Conservation (phyloP, 2,888 invertebrate species). For the Tortrix viridana region DNA sequence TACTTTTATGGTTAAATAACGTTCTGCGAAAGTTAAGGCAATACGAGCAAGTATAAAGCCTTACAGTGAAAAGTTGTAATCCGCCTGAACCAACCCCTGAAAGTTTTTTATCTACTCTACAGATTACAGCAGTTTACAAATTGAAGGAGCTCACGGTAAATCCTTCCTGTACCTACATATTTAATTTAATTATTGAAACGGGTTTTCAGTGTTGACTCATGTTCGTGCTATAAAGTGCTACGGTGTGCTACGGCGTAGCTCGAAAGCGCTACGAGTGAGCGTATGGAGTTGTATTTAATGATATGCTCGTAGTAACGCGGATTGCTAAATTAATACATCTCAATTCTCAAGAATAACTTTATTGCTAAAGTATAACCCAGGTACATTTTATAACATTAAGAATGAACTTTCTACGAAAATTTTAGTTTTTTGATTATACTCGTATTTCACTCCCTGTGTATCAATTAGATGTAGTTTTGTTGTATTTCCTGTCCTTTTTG, state of each 20-base stretch:
- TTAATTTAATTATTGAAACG: conserved; percentile 33
- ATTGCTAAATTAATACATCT: not conserved
- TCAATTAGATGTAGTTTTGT: too few species aligned
- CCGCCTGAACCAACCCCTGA: conserved; percentile 28
- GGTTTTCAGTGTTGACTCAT: conserved; percentile 27
- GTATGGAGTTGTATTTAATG: too few species aligned
- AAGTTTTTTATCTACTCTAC: conserved; percentile 31
- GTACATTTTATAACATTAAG: too few species aligned
- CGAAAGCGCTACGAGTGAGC: conserved; percentile 3
- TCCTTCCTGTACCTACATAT: too few species aligned
- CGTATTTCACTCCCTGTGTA: too few species aligned
- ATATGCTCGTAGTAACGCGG: too few species aligned
- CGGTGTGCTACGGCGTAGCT: conserved; percentile 25
- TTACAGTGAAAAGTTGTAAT: conserved; percentile 35
- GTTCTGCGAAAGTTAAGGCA: conserved; percentile 23
- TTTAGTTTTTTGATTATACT: too few species aligned
- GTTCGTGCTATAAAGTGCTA: conserved; percentile 22
- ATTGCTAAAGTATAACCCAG: too few species aligned
- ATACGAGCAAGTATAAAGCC: conserved; percentile 29
- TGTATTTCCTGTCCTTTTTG: too few species aligned
- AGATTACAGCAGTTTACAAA: conserved; percentile 22
- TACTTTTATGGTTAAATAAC: conserved; percentile 14
- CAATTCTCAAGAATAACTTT: not conserved
- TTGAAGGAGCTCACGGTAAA: conserved; percentile 6
- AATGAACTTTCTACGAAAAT: too few species aligned